These are phyloP conservation scores for Zhengitettix transpicula DNA, from an alignment of 2,888 invertebrate genomes.

Conservation along the genomic window DNA sequence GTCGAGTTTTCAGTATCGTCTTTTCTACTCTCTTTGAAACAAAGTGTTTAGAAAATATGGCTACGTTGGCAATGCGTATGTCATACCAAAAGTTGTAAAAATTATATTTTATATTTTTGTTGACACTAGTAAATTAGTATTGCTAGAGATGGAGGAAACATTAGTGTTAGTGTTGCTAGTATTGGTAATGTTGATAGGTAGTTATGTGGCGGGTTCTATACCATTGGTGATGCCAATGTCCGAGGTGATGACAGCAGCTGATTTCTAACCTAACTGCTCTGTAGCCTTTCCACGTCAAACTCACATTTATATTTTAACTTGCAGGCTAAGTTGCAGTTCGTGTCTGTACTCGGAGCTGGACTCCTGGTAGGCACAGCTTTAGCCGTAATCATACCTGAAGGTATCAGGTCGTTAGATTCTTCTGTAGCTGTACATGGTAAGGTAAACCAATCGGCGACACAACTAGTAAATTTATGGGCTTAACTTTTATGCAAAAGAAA, in stretches of 20 bases:
- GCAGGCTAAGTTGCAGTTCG: constrained; percentile 82
- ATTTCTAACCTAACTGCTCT: too few relatives aligned
- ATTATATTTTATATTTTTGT: background rate
- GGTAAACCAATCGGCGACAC: background rate
- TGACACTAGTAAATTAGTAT: background rate
- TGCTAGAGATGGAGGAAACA: constrained; percentile 59
- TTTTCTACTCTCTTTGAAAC: background rate
- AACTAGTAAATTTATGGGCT: too few relatives aligned
- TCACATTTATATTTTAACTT: constrained; percentile 20
- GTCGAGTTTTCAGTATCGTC: too few relatives aligned
- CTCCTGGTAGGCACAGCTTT: constrained; percentile 92
- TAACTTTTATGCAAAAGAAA: too few relatives aligned
- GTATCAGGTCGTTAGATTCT: constrained; percentile 63
- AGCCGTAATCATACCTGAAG: constrained; percentile 96
- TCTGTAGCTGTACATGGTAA: constrained; percentile 3
- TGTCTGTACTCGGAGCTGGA: constrained; percentile 93
- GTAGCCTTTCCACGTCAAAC: background rate
- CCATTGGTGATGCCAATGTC: constrained; percentile 88
- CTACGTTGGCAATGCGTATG: background rate
- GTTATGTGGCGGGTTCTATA: constrained; percentile 87
- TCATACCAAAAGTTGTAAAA: background rate
- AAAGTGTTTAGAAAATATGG: background rate
- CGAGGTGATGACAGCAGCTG: constrained; percentile 47
- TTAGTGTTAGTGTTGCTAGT: constrained; percentile 66
- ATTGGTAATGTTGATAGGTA: constrained; percentile 88